phyloP scores from a whole-genome alignment of 2,888 invertebrate genomes.

The Smittia aterrima region DNA sequence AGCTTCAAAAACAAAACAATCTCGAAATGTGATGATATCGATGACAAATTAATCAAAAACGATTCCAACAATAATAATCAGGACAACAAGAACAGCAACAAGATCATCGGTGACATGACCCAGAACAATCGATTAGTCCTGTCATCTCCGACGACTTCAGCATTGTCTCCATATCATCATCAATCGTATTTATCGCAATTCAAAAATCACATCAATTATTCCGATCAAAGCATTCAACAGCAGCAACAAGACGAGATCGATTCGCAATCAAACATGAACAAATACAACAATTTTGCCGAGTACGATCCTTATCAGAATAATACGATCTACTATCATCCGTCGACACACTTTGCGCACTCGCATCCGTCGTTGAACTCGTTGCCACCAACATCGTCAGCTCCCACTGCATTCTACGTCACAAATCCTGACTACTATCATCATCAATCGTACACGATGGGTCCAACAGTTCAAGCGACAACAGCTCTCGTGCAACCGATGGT shows the following conservation, averaged over 20 bases:
- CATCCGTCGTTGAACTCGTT: conserved; percentile 44
- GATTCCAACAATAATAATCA: conserved; percentile 36
- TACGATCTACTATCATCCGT: conserved; percentile 41
- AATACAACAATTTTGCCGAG: conserved; percentile 52
- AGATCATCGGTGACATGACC: conserved; percentile 27
- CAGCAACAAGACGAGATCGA: conserved; percentile 54
- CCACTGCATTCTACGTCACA: conserved; percentile 46
- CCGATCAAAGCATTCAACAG: conserved; percentile 48
- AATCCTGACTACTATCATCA: conserved; percentile 41
- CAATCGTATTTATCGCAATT: conserved; percentile 54
- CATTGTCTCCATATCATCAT: conserved; percentile 50
- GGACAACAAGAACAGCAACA: conserved; percentile 35
- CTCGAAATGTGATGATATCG: conserved; percentile 37
- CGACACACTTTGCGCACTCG: conserved; percentile 39
- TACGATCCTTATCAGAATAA: conserved; percentile 50
- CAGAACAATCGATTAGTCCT: conserved; percentile 35
- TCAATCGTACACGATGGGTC: conserved; percentile 31
- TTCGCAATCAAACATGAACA: conserved; percentile 35
- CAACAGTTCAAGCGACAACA: conserved; percentile 43
- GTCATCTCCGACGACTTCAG: conserved; percentile 23
- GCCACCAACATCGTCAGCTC: conserved; percentile 55
- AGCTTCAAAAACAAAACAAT: conserved; percentile 28
- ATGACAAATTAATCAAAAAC: conserved; percentile 42
- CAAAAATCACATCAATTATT: conserved; percentile 55
- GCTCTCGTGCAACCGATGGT: conserved; percentile 46